Percentiles rank a stretch among this genome's conserved stretches.
Conservation (phyloP, 1,140 invertebrate genomes). For the Linepithema humile region DNA sequence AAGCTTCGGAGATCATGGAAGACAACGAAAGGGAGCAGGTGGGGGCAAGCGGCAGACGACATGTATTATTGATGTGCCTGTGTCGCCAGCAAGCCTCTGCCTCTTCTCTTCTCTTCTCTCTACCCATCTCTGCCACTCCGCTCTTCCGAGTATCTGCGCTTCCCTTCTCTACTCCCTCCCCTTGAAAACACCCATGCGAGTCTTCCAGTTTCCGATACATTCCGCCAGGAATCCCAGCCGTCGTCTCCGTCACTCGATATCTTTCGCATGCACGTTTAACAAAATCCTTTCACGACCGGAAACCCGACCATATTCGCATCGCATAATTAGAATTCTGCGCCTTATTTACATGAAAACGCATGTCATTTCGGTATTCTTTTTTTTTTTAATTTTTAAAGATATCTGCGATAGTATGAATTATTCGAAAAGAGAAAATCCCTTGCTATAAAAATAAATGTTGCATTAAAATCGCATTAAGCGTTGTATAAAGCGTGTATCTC, state of each 20-base stretch:
- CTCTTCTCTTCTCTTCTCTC: conserved; percentile 48
- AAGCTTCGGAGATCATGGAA: conserved; percentile 56
- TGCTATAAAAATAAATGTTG: neutral
- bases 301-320: conserved; percentile 18
- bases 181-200: conserved; percentile 53
- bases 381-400: neutral
- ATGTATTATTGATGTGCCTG: conserved; percentile 78
- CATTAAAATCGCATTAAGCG: neutral
- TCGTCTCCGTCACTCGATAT: conserved; percentile 46
- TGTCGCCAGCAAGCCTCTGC: conserved; percentile 67
- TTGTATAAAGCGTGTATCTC: neutral
- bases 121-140: conserved; percentile 29
- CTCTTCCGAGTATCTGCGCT: conserved; percentile 52
- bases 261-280: conserved; percentile 13
- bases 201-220: conserved; percentile 75
- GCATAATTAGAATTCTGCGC: neutral
- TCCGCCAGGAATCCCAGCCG: conserved; percentile 67
- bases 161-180: neutral
- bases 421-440: neutral
- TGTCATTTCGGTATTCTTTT: neutral
- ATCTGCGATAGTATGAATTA: neutral
- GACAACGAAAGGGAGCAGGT: conserved; percentile 46
- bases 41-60: conserved; percentile 61
- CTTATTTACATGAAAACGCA: neutral
- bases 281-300: neutral